phyloP scores from a whole-genome alignment of 2,797 vertebrate genomes.

The Smutsia gigantea region DNA sequence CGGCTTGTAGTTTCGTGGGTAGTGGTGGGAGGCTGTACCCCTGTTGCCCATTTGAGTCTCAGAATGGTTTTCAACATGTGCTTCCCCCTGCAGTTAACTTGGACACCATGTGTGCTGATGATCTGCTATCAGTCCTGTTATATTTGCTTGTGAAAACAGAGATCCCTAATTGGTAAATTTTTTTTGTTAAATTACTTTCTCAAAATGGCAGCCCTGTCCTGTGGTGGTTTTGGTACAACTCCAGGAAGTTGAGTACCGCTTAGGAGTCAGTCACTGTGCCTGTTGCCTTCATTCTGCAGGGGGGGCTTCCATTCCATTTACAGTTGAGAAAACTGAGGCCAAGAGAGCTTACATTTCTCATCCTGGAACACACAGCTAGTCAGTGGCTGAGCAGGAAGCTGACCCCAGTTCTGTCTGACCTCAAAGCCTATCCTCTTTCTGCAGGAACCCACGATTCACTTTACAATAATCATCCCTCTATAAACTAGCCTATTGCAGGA shows the following conservation, averaged over 20 bases:
- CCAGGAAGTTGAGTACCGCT: background rate
- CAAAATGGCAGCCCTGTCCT: background rate
- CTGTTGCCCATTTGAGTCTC: rapidly evolving
- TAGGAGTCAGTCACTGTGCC: background rate
- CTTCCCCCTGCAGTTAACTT: slow-evolving; percentile 89
- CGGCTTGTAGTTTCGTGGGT: background rate
- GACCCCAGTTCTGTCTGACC: background rate
- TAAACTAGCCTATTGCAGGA: background rate
- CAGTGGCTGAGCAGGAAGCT: background rate
- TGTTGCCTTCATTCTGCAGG: background rate
- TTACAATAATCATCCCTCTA: background rate
- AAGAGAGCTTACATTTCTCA: background rate
- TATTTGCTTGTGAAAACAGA: slow-evolving; percentile 98
- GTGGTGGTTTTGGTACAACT: background rate
- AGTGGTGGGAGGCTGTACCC: rapidly evolving
- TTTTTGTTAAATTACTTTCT: background rate
- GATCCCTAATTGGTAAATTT: slow-evolving; percentile 96
- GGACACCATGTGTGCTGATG: slow-evolving; percentile 95
- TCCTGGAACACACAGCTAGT: background rate
- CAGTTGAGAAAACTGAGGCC: background rate
- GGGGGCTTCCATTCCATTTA: background rate
- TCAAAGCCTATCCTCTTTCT: background rate
- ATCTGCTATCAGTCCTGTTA: slow-evolving; percentile 95
- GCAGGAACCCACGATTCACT: background rate
- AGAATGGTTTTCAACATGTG: background rate